Base-by-base conservation (phyloP, 1,140 invertebrate genomes). In the Pogonomyrmex californicus region DNA sequence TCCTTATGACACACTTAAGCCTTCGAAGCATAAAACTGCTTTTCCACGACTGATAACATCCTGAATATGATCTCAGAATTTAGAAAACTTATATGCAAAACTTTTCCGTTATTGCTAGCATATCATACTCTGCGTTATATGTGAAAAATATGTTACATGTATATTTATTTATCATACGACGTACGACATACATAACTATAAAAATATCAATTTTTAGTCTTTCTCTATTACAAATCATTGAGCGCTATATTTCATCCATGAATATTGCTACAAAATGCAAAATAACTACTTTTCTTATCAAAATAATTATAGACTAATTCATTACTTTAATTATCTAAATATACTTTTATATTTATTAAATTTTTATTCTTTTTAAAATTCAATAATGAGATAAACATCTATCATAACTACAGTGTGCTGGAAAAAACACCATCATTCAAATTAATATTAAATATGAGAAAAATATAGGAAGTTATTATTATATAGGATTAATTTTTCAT, bases 1-100 rank as follows among this genome's bases (percentile, higher is more conserved):
- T 17, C 30, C 23, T 41, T 7, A 14, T 30, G 33, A 79, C 44
- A 14, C 12, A 17, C 56, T 70, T 33, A 41, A 56, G 7, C 12
- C 17, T 56, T 56, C n/a, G 49, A 81, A 56, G 2, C 36, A 54
- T 33, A 56, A 33, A 81, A 14, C 14, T 71, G 68, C 12, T 44
- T 71, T 33, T 71, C 47, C 12, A 56, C 23, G 41, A 41, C 23
- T 47, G 14, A 51, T 65, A 54, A 47, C 44, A 17, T 17, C 14
- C 4, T 63, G 12, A 33, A 12, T 23, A 17, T 36, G 47, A 41
- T 65, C 33, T 0, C 9, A 36, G 60, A 51, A 51, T 78, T 63
- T 58, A 30, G 30, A 76, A 12, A 76, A 58, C n/a, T 23, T 58
- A 58, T 23, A 14, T 58, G n/a, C 17, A 14, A 12, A 58, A 76